Evolutionary conservation across 2,113 vertebrate species (phyloP).

Genomic region (Tachuris rubrigastra): DNA sequence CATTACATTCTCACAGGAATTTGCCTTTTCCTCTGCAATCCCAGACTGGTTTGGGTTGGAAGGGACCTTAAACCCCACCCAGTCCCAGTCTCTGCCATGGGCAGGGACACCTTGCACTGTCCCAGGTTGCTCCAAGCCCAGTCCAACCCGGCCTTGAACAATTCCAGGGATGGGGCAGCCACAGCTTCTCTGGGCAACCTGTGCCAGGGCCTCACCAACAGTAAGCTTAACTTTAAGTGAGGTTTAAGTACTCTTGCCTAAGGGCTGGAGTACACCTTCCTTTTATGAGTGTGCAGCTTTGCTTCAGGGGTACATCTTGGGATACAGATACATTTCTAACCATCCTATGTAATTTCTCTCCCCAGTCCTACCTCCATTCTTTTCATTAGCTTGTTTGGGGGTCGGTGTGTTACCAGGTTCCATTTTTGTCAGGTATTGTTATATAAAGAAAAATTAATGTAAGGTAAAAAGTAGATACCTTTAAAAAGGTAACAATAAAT

Average conservation of each 20-base stretch:
- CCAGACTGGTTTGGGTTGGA: too few relatives aligned
- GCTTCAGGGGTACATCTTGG: background rate
- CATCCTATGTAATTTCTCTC: background rate
- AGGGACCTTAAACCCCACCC: too few relatives aligned
- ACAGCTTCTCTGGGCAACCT: background rate
- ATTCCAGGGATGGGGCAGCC: background rate
- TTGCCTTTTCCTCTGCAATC: background rate
- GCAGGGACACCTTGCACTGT: background rate
- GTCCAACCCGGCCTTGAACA: background rate
- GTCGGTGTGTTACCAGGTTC: background rate
- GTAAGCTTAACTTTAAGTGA: background rate
- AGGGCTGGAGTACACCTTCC: background rate
- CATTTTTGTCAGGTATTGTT: background rate
- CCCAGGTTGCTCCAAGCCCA: background rate
- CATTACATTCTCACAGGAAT: background rate
- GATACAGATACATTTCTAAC: background rate
- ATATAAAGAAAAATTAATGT: background rate
- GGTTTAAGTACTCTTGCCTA: background rate
- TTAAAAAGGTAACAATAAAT: constrained; percentile 37
- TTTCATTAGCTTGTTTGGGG: background rate
- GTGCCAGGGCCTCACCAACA: background rate
- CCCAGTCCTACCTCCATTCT: background rate
- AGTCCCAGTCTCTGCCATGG: accelerated
- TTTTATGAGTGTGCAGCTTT: background rate
- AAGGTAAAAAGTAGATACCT: background rate